These are phyloP conservation scores for Leptopterna dolabrata DNA, from an alignment of 2,888 invertebrate genomes.

Conservation along the genomic window DNA sequence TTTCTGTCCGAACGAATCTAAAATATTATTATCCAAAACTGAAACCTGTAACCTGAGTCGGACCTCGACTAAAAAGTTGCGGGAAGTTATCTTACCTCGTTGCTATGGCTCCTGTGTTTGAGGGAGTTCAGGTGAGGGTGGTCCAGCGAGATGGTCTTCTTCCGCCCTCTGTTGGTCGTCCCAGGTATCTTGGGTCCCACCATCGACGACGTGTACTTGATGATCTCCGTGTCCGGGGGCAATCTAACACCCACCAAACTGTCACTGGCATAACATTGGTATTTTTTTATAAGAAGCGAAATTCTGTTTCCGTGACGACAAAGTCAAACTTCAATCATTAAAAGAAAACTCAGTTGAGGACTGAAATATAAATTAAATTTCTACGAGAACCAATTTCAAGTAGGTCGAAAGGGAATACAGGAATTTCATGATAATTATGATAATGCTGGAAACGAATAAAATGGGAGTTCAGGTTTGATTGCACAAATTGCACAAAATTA, in stretches of 20 bases:
- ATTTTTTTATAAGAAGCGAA: background rate
- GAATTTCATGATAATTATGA: too few relatives aligned
- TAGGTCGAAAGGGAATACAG: too few relatives aligned
- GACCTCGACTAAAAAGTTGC: too few relatives aligned
- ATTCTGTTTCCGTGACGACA: background rate
- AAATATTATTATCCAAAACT: too few relatives aligned
- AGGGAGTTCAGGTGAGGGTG: slow-evolving; percentile 69
- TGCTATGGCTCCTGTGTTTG: slow-evolving; percentile 31
- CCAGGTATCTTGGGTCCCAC: slow-evolving; percentile 88
- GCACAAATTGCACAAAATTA: too few relatives aligned
- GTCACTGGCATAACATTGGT: slow-evolving; percentile 56
- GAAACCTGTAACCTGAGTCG: too few relatives aligned
- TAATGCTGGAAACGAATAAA: too few relatives aligned
- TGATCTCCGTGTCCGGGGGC: slow-evolving; percentile 90
- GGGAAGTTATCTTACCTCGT: slow-evolving; percentile 39
- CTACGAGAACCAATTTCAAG: too few relatives aligned
- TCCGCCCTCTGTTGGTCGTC: slow-evolving; percentile 84
- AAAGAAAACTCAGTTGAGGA: too few relatives aligned
- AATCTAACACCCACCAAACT: slow-evolving; percentile 75
- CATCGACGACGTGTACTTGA: slow-evolving; percentile 88
- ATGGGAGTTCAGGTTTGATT: too few relatives aligned
- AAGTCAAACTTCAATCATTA: background rate
- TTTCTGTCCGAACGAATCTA: too few relatives aligned
- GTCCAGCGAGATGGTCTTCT: slow-evolving; percentile 89
- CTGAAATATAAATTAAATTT: too few relatives aligned